These are phyloP conservation scores for Ellobius talpinus DNA, from an alignment of 2,113 vertebrate genomes.

Conservation along the genomic window DNA sequence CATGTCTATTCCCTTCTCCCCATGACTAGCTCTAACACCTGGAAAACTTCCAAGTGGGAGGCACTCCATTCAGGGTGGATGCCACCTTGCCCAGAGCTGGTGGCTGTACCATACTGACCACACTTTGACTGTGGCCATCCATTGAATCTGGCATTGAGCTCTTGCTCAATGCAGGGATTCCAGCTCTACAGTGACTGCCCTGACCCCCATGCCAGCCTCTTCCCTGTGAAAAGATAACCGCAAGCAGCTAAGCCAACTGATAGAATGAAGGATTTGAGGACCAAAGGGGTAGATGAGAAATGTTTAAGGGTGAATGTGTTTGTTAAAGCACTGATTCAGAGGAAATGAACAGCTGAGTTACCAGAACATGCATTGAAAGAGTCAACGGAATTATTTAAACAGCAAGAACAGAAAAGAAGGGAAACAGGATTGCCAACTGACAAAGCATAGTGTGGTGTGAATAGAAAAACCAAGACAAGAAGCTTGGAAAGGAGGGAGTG, in stretches of 20 bases:
- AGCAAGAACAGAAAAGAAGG: neutral
- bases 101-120: neutral
- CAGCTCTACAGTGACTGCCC: neutral
- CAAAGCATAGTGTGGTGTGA: neutral
- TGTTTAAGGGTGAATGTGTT: slow-evolving; percentile 21
- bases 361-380: neutral
- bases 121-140: neutral
- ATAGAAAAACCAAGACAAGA: neutral
- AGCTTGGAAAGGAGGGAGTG: neutral
- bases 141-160: slow-evolving; percentile 11
- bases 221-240: neutral
- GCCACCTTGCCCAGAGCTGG: neutral
- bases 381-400: slow-evolving; percentile 9
- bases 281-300: neutral
- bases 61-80: neutral
- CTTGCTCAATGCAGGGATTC: neutral
- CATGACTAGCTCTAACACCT: neutral
- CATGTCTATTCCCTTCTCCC: neutral
- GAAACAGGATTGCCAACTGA: slow-evolving; percentile 9
- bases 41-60: slow-evolving; percentile 5
- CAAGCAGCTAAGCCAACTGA: neutral
- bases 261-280: neutral
- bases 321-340: neutral
- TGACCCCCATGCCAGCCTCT: too few relatives aligned
- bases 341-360: neutral